Evolutionary conservation across 2,797 vertebrate genomes (phyloP).

Genomic region (Columba guinea): DNA sequence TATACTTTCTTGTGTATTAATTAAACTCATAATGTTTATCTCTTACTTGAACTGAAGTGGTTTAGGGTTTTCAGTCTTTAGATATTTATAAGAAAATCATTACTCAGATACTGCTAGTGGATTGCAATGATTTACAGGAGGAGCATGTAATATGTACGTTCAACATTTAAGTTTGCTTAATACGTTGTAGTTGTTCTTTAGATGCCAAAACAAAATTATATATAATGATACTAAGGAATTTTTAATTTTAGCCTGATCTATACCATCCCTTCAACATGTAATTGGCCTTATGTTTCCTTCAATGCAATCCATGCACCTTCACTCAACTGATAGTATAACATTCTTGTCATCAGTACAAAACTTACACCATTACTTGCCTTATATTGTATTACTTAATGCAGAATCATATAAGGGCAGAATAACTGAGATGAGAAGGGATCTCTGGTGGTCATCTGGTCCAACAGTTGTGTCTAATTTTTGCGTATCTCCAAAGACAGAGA

Average conservation of each 20-base stretch:
- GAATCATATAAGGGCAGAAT: background rate
- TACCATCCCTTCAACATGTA: background rate
- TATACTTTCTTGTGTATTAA: background rate
- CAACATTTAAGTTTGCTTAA: background rate
- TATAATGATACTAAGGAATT: background rate
- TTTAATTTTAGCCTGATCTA: background rate
- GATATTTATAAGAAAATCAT: background rate
- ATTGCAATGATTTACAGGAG: background rate
- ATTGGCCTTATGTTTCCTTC: background rate
- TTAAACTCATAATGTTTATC: constrained; percentile 1
- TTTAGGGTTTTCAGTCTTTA: background rate
- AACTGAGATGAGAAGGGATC: background rate
- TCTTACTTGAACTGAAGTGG: constrained; percentile 13
- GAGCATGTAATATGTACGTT: background rate
- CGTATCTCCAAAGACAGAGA: background rate
- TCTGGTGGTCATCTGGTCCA: background rate
- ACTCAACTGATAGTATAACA: background rate
- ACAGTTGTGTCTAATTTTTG: background rate
- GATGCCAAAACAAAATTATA: background rate
- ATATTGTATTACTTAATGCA: background rate
- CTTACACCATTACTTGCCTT: background rate
- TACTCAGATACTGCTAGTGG: background rate
- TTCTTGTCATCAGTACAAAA: background rate
- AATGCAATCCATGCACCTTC: background rate
- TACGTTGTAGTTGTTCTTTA: background rate